A percentile compares a stretch with the other conserved stretches of the same genome.
These are phyloP conservation scores for Neosilurus mollespiculum DNA, from an alignment of 2,797 vertebrate genomes.

Conservation along the genomic window DNA sequence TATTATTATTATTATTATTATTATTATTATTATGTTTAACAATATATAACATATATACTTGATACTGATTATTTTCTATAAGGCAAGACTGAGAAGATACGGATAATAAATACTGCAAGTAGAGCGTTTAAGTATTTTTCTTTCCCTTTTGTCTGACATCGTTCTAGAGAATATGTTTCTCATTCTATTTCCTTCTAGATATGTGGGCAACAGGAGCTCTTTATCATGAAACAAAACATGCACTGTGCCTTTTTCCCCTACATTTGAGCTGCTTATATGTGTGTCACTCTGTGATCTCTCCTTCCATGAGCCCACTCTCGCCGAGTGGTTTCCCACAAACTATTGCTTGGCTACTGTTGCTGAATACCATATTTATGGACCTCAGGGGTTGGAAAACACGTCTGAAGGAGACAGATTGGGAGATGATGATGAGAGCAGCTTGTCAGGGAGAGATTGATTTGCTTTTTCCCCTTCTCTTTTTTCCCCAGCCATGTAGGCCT, in stretches of 20 bases:
- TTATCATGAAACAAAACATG: constrained; percentile 57
- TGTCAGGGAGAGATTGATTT: constrained; percentile 43
- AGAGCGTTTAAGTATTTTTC: constrained; percentile 30
- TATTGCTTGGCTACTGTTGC: constrained; percentile 74
- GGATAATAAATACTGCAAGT: constrained; percentile 29
- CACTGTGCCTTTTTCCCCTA: constrained; percentile 48
- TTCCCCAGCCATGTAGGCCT: constrained; percentile 23
- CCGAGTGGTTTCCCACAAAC: constrained; percentile 63
- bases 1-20: too few relatives aligned
- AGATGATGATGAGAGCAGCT: constrained; percentile 64
- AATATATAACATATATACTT: background rate
- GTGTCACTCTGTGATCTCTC: constrained; percentile 67
- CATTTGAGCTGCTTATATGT: constrained; percentile 61
- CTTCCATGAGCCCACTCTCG: constrained; percentile 53
- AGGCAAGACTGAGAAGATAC: background rate
- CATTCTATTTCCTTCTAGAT: constrained; percentile 51
- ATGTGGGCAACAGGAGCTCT: constrained; percentile 47
- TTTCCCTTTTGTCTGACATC: constrained; percentile 35
- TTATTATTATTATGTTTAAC: background rate
- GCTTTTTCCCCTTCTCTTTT: constrained; percentile 54
- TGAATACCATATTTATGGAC: constrained; percentile 78
- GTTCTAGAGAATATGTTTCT: constrained; percentile 49
- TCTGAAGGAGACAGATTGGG: constrained; percentile 71
- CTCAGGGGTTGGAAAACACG: constrained; percentile 73
- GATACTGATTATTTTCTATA: background rate